Base-by-base conservation (phyloP, 2,113 vertebrate genomes). In the Cathartes aura region DNA sequence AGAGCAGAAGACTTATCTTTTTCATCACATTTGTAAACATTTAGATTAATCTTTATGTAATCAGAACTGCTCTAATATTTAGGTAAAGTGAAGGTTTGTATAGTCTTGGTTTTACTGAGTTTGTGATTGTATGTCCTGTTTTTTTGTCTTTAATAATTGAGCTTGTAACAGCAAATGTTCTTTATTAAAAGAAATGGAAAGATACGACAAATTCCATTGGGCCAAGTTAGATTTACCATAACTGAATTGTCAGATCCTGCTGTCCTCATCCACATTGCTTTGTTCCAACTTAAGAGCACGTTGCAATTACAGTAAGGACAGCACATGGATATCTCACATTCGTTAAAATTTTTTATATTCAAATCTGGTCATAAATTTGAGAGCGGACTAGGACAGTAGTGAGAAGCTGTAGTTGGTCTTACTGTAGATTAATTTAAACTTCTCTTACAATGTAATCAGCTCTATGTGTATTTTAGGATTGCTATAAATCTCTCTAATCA, bases 401-500 rank as follows among this genome's bases (percentile, higher is more conserved):
- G 42, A 90, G 82, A 55, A 88, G 88, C 82, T 92, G 73, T 38
- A 15, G 56, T 79, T 96, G 91, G 78, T 50, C 88, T 50, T 81
- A 3, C 71, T 81, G 59, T 19, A 20, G 32, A 8, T 88, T 66
- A 38, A 86, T 89, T 90, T 75, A 73, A 81, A 83, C 85, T 93
- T 93, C 90, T 94, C 75, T 95, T 67, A 62, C 15, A 0, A 66
- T 78, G 85, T 78, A 86, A 93, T 97, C 75, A 87, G 80, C 68
- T 70, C 90, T 4, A 0, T 96, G 93, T 97, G 85, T 97, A 32
- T 94, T 95, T 93, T 97, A 81, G 97, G 97, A 95, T 97, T 97
- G 93, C 85, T 67, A 5, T 70, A 96, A 97, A 93, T 93, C 96
- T 95, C 86, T 34, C 90, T 97, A 62, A 97, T 97, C 79, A 97